A percentile compares a stretch with the other conserved stretches of the same genome.
These are phyloP conservation scores for Pseudocheirus occidentalis DNA, from an alignment of 2,797 vertebrate species.

Conservation along the genomic window DNA sequence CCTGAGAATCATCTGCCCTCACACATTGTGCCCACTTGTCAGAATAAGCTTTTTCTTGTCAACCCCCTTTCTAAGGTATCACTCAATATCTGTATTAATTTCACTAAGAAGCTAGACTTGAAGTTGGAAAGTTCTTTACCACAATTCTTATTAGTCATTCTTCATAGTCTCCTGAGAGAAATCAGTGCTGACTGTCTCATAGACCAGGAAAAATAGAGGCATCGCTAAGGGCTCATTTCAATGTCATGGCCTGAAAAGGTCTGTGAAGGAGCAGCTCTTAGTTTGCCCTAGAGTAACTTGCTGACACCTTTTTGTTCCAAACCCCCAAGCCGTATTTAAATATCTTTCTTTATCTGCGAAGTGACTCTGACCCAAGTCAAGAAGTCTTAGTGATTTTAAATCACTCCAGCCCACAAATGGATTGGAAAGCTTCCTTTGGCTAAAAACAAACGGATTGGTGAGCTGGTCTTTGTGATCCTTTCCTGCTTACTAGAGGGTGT, in stretches of 20 bases:
- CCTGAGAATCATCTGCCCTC: constrained; percentile 64
- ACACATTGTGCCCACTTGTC: constrained; percentile 70
- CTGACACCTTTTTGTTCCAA: constrained; percentile 50
- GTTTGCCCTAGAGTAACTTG: background rate
- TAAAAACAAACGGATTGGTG: background rate
- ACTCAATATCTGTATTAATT: constrained; percentile 46
- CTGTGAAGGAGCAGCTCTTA: background rate
- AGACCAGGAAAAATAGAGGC: constrained; percentile 31
- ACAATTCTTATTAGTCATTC: constrained; percentile 2
- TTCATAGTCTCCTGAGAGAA: constrained; percentile 25
- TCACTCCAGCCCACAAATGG: background rate
- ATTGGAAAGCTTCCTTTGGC: background rate
- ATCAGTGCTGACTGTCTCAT: constrained; percentile 32
- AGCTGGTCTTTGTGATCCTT: background rate
- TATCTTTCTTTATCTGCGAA: constrained; percentile 30
- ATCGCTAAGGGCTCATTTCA: constrained; percentile 29
- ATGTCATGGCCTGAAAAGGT: background rate
- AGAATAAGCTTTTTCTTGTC: constrained; percentile 63
- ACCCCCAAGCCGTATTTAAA: background rate
- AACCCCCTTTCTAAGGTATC: constrained; percentile 57
- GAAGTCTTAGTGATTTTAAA: background rate
- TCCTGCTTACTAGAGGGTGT: background rate
- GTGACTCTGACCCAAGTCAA: background rate
- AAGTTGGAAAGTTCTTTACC: constrained; percentile 26
- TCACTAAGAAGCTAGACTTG: constrained; percentile 44